phyloP scores from a whole-genome alignment of 1,140 invertebrate genomes.

The Asobara japonica region DNA sequence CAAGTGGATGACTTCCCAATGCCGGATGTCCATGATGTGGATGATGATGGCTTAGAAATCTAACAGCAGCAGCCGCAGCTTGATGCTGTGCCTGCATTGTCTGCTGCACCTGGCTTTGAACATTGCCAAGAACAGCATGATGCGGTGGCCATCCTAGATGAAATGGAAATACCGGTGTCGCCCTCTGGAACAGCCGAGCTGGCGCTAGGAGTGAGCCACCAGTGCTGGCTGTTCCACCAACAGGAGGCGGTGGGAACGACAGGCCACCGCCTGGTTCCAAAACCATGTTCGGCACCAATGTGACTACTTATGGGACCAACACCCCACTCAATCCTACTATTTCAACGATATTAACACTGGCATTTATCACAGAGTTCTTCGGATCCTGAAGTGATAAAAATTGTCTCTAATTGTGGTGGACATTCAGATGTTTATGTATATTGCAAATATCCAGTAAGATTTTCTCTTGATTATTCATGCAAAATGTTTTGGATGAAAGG shows the following conservation, averaged over 20 bases:
- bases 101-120: slow-evolving; percentile 62
- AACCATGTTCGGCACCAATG: slow-evolving; percentile 66
- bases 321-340: background rate
- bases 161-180: slow-evolving; percentile 63
- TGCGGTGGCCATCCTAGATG: slow-evolving; percentile 64
- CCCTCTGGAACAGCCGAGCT: slow-evolving; percentile 60
- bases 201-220: slow-evolving; percentile 58
- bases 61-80: slow-evolving; percentile 56
- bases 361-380: slow-evolving; percentile 16
- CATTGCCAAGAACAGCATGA: slow-evolving; percentile 62
- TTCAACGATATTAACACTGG: background rate
- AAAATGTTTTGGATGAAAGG: background rate
- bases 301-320: slow-evolving; percentile 28
- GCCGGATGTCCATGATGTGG: slow-evolving; percentile 61
- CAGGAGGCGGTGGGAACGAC: slow-evolving; percentile 65
- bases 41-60: slow-evolving; percentile 61
- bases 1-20: slow-evolving; percentile 58
- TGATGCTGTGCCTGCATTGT: slow-evolving; percentile 62
- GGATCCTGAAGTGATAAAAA: background rate
- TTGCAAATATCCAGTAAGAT: background rate
- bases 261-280: slow-evolving; percentile 65
- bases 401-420: background rate
- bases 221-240: slow-evolving; percentile 53
- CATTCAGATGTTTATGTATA: background rate
- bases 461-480: background rate